Evolutionary conservation across 1,140 invertebrate genomes (phyloP).

Genomic region (Leptopilina clavipes): DNA sequence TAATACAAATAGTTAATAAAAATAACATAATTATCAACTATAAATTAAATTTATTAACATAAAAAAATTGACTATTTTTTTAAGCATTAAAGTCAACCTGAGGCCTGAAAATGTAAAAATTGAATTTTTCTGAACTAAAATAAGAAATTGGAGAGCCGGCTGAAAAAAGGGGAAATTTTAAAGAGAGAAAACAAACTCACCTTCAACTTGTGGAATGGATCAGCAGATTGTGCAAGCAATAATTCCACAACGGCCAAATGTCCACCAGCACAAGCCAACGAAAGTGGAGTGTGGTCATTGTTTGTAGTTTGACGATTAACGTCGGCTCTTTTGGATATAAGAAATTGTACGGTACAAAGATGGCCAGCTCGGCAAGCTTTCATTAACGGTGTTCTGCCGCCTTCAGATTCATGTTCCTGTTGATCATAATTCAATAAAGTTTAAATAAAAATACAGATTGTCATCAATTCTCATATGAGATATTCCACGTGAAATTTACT

Average conservation of each 20-base stretch:
- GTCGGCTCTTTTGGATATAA: constrained; percentile 94
- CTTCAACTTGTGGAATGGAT: constrained; percentile 97
- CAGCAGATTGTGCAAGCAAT: constrained; percentile 90
- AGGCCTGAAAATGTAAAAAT: no score
- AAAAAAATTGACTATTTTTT: no score
- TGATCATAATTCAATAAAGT: background rate
- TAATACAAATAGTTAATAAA: no score
- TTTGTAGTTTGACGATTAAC: constrained; percentile 96
- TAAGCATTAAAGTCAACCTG: no score
- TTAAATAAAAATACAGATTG: background rate
- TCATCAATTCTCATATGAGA: no score
- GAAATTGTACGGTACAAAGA: constrained; percentile 96
- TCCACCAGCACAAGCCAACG: constrained; percentile 96
- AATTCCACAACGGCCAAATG: constrained; percentile 94
- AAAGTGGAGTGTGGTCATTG: constrained; percentile 98
- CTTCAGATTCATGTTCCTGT: constrained; percentile 94
- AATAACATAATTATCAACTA: no score
- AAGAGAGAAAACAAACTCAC: no score
- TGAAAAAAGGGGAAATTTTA: no score
- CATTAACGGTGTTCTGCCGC: constrained; percentile 96
- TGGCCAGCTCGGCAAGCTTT: constrained; percentile 99
- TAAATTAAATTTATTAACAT: no score
- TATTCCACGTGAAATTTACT: no score
- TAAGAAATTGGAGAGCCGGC: no score
- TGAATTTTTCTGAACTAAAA: no score